These are phyloP conservation scores for Aphelenchoides besseyi DNA, from an alignment of 1,140 invertebrate species.

Conservation along the genomic window DNA sequence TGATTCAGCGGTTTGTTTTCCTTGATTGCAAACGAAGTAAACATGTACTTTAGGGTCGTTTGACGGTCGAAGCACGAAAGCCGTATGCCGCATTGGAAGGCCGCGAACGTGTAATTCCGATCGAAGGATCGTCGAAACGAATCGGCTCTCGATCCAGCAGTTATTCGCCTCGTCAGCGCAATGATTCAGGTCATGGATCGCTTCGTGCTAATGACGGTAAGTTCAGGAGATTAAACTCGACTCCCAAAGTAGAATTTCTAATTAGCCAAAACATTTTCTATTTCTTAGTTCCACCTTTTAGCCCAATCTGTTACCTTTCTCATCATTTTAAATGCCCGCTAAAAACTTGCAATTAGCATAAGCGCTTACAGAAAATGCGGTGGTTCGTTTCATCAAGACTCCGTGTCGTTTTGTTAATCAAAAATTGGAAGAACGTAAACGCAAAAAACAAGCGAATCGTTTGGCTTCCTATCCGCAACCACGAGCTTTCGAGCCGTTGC, in stretches of 20 bases:
- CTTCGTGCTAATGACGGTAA: background rate
- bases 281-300: too few relatives aligned
- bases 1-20: constrained; percentile 41
- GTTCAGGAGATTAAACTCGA: constrained; percentile 11
- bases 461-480: background rate
- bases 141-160: constrained; percentile 46
- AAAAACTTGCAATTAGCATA: background rate
- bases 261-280: background rate
- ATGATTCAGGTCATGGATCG: constrained; percentile 40
- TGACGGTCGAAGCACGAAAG: constrained; percentile 58
- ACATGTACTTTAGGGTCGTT: constrained; percentile 50
- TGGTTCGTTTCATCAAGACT: background rate
- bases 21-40: background rate
- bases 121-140: constrained; percentile 47
- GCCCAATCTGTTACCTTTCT: too few relatives aligned
- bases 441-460: background rate
- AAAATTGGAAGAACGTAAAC: constrained; percentile 6
- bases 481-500: background rate
- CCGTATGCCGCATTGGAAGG: constrained; percentile 47
- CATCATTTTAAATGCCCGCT: too few relatives aligned
- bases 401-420: background rate
- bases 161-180: constrained; percentile 51
- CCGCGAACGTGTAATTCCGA: constrained; percentile 56
- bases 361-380: constrained; percentile 5
- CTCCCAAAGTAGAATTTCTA: background rate